Conservation (phyloP, 2,888 invertebrate species). For the Caradrina kadenii region DNA sequence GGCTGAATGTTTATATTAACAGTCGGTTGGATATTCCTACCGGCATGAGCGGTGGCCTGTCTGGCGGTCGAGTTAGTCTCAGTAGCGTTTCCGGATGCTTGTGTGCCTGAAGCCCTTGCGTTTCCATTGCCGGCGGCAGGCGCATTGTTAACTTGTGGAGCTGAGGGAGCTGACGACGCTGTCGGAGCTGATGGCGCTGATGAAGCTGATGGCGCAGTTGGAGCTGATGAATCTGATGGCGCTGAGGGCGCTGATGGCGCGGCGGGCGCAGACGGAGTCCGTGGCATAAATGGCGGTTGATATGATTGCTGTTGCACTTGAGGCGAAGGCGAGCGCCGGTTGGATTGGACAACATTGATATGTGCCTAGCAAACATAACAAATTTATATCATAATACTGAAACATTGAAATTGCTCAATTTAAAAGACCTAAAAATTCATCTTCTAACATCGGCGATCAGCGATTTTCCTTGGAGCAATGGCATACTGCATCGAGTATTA, state of each 20-base stretch:
- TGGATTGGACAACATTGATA: slow-evolving; percentile 77
- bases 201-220: background rate
- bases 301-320: slow-evolving; percentile 1
- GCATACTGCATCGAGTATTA: background rate
- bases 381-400: background rate
- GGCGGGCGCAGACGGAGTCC: background rate
- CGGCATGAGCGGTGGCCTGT: slow-evolving; percentile 55
- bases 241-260: background rate
- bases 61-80: slow-evolving; percentile 37
- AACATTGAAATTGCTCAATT: background rate
- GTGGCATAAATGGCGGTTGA: background rate
- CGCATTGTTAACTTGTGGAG: slow-evolving; percentile 7
- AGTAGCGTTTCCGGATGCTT: slow-evolving; percentile 41
- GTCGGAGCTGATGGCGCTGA: background rate
- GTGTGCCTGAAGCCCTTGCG: slow-evolving; percentile 34
- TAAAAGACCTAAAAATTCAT: background rate
- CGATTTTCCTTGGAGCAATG: background rate
- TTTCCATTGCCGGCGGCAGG: slow-evolving; percentile 10
- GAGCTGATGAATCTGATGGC: background rate
- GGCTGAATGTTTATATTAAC: slow-evolving; percentile 73
- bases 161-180: background rate
- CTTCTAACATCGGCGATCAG: background rate
- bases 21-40: slow-evolving; percentile 73
- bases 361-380: slow-evolving; percentile 70
- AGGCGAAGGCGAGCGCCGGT: slow-evolving; percentile 62